A percentile compares a stretch with the other conserved stretches of the same genome.
Conservation (phyloP, 2,113 vertebrate genomes). For the Brachyhypopomus gauderio region DNA sequence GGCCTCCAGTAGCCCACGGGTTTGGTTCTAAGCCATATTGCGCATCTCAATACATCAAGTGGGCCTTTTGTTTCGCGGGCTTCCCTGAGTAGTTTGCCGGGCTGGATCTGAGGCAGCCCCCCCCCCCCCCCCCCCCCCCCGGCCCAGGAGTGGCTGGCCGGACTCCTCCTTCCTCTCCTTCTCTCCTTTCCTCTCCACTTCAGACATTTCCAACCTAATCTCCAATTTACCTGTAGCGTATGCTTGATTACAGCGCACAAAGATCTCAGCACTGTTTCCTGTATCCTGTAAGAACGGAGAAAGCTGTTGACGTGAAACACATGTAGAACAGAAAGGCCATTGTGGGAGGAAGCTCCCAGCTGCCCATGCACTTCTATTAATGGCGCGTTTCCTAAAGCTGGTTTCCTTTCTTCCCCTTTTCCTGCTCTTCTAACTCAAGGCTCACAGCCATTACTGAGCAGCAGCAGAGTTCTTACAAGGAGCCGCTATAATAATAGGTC, state of each 20-base stretch:
- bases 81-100: not conserved
- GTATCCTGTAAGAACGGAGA: too few relatives aligned
- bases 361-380: too few relatives aligned
- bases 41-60: constrained; percentile 30
- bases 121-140: too few relatives aligned
- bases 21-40: not conserved
- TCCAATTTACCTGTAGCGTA: too few relatives aligned
- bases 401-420: not conserved
- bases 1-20: not conserved
- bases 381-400: too few relatives aligned
- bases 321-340: too few relatives aligned
- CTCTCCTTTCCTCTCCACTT: not conserved
- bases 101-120: not conserved
- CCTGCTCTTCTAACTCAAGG: not conserved
- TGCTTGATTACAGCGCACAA: too few relatives aligned
- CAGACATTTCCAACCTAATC: too few relatives aligned
- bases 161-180: not conserved
- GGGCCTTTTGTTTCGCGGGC: not conserved
- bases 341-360: too few relatives aligned
- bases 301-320: too few relatives aligned
- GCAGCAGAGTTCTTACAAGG: constrained; percentile 5
- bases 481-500: not conserved
- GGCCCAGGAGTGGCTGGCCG: not conserved
- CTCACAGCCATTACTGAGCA: not conserved
- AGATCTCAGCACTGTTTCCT: too few relatives aligned